Evolutionary conservation across 2,797 vertebrate genomes (phyloP).

Genomic region (Prunella strophiata): DNA sequence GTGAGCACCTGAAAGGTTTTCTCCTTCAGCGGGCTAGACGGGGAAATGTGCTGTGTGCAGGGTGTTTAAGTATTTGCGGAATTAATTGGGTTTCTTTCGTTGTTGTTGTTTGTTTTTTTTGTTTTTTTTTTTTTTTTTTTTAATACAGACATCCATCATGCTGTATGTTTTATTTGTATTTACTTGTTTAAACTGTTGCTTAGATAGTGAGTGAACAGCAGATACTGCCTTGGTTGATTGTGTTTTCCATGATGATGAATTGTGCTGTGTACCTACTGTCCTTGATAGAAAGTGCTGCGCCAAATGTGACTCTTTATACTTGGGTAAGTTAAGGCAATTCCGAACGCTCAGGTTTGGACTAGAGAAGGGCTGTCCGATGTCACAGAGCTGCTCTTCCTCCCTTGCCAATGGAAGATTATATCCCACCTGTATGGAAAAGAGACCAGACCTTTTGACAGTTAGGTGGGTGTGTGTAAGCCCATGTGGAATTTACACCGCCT

Average conservation of each 20-base stretch:
- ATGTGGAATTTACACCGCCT: fast-evolving
- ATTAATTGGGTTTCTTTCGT: background rate
- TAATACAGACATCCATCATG: fast-evolving
- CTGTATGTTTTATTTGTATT: background rate
- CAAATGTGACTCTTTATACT: background rate
- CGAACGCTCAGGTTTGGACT: background rate
- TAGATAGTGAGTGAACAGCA: background rate
- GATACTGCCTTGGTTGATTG: background rate
- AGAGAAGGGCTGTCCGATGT: background rate
- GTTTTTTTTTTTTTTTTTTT: background rate
- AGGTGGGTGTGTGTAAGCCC: background rate
- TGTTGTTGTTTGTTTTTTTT: background rate
- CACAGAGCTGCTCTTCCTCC: background rate
- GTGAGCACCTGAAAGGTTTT: fast-evolving
- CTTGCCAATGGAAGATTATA: fast-evolving
- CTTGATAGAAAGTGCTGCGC: background rate
- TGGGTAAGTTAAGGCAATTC: background rate
- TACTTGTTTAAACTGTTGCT: background rate
- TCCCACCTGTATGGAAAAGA: background rate
- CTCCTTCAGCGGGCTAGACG: background rate
- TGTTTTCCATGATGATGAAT: background rate
- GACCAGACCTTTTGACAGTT: background rate
- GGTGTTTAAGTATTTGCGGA: background rate
- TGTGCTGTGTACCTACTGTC: background rate
- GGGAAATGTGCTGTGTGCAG: background rate